phyloP scores from a whole-genome alignment of 2,888 invertebrate genomes.

The Drosophila affinis region DNA sequence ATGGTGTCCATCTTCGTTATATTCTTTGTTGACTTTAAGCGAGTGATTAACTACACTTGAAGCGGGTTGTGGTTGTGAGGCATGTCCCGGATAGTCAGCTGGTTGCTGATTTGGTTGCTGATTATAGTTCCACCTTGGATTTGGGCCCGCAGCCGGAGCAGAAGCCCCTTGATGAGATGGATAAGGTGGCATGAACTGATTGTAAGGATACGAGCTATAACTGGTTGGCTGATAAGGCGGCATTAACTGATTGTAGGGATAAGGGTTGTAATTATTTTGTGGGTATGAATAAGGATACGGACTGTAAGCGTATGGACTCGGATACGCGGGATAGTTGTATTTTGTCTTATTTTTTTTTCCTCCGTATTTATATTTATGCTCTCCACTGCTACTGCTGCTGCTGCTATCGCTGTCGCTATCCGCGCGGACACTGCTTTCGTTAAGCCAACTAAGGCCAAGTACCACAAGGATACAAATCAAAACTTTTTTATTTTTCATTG shows the following conservation, averaged over 20 bases:
- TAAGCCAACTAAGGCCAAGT: conserved; percentile 27
- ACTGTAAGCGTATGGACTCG: conserved; percentile 13
- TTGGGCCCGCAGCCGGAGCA: background rate
- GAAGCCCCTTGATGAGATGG: conserved; percentile 5
- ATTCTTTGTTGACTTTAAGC: conserved; percentile 73
- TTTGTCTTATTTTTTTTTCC: conserved; percentile 40
- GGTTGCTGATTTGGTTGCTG: conserved; percentile 17
- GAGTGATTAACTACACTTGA: conserved; percentile 61
- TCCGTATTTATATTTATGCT: conserved; percentile 19
- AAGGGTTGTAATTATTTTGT: conserved; percentile 10
- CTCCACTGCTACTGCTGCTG: conserved; percentile 20
- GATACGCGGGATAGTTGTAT: conserved; percentile 41
- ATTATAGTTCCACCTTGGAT: conserved; percentile 5
- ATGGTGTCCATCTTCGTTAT: conserved; percentile 59
- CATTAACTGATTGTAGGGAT: conserved; percentile 31
- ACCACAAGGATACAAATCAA: conserved; percentile 31
- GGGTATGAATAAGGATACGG: conserved; percentile 21
- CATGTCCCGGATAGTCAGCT: background rate
- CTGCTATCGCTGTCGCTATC: conserved; percentile 52
- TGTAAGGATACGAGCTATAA: conserved; percentile 14
- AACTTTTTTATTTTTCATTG: background rate
- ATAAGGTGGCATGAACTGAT: conserved; percentile 1
- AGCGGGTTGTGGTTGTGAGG: conserved; percentile 26
- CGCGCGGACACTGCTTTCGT: conserved; percentile 32
- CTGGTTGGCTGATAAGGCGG: conserved; percentile 14